A percentile compares a stretch with the other conserved stretches of the same genome.
Evolutionary conservation across 2,797 vertebrate species (phyloP).

Genomic region (Hydrocynus forskahlii): DNA sequence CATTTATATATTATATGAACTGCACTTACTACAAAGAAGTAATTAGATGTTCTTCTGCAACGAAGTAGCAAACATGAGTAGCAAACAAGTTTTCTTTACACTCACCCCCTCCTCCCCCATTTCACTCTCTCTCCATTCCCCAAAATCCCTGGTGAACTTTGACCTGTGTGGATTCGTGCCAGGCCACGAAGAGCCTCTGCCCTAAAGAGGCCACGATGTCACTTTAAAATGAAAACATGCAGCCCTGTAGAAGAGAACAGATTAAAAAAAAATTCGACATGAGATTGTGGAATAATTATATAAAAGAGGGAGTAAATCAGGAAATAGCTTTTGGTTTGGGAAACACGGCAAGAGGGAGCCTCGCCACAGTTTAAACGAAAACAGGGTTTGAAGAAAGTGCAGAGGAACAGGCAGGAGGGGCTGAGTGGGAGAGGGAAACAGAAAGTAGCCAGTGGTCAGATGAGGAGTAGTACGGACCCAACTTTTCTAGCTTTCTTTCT

Average conservation of each 20-base stretch:
- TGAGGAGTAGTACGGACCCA: slow-evolving; percentile 34
- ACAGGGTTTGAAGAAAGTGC: slow-evolving; percentile 67
- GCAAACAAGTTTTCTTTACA: slow-evolving; percentile 18
- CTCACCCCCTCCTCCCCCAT: background rate
- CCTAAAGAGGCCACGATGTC: slow-evolving; percentile 72
- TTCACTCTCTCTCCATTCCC: slow-evolving; percentile 30
- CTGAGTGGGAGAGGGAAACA: slow-evolving; percentile 47
- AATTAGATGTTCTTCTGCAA: background rate
- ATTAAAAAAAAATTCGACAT: slow-evolving; percentile 43
- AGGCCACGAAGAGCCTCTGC: slow-evolving; percentile 57
- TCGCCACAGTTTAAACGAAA: slow-evolving; percentile 80
- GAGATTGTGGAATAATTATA: slow-evolving; percentile 78
- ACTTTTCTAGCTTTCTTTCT: background rate
- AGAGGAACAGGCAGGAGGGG: slow-evolving; percentile 10
- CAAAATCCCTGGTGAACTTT: slow-evolving; percentile 52
- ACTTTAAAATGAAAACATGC: slow-evolving; percentile 68
- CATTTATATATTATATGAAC: no score
- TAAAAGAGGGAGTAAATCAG: slow-evolving; percentile 80
- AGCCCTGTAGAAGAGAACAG: slow-evolving; percentile 59
- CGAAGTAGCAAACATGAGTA: slow-evolving; percentile 11
- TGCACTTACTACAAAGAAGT: no score
- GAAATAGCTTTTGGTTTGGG: slow-evolving; percentile 81
- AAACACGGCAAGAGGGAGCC: slow-evolving; percentile 74
- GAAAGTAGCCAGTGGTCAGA: slow-evolving; percentile 67
- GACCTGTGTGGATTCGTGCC: slow-evolving; percentile 49